These are phyloP conservation scores for Ophion obscuratus DNA, from an alignment of 2,888 invertebrate genomes.

Conservation along the genomic window DNA sequence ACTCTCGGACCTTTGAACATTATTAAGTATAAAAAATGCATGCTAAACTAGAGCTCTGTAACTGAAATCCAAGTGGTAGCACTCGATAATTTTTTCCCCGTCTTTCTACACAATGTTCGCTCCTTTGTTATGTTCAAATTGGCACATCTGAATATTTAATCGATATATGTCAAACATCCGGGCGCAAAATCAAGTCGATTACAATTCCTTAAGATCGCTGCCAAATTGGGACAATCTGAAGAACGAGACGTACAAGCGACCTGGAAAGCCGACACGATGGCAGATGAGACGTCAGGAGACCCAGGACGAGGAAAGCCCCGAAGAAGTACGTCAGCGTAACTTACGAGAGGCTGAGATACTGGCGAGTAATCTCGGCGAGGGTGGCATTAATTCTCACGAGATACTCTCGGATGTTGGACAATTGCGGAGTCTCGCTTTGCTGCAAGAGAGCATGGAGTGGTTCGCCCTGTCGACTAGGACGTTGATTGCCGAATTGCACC, in stretches of 20 bases:
- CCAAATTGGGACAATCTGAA: slow-evolving; percentile 92
- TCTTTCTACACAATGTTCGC: too few species aligned
- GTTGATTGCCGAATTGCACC: slow-evolving; percentile 77
- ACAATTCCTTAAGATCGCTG: slow-evolving; percentile 86
- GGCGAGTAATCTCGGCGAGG: slow-evolving; percentile 95
- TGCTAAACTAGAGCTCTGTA: too few species aligned
- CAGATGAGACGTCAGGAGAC: slow-evolving; percentile 85
- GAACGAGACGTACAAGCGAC: slow-evolving; percentile 82
- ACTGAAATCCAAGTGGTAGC: too few species aligned
- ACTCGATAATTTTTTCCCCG: too few species aligned
- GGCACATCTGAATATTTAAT: too few species aligned
- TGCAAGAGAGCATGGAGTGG: slow-evolving; percentile 95
- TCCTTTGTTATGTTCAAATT: too few species aligned
- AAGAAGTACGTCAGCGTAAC: slow-evolving; percentile 91
- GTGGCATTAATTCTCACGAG: slow-evolving; percentile 93
- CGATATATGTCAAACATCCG: background rate
- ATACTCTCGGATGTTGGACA: slow-evolving; percentile 94
- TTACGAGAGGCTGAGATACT: slow-evolving; percentile 96
- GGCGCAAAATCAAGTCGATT: background rate
- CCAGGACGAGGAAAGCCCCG: slow-evolving; percentile 91
- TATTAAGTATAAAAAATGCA: too few species aligned
- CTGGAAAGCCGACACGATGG: slow-evolving; percentile 76
- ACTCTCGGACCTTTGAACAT: too few species aligned
- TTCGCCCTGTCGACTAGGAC: slow-evolving; percentile 75
- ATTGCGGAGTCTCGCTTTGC: slow-evolving; percentile 93